Evolutionary conservation across 2,113 vertebrate species (phyloP).

Genomic region (Chloebia gouldiae): DNA sequence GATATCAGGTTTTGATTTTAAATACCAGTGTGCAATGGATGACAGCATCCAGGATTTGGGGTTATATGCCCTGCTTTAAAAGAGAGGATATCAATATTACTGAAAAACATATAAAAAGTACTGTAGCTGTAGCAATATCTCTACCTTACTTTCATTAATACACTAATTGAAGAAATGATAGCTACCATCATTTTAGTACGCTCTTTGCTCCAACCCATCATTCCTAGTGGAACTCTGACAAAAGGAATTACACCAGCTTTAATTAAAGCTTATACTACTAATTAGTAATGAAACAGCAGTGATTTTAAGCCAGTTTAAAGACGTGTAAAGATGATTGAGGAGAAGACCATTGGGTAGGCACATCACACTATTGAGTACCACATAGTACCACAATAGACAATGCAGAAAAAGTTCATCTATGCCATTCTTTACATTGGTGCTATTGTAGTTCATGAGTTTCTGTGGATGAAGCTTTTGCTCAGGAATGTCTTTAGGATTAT

Average conservation of each 20-base stretch:
- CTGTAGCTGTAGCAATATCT: neutral
- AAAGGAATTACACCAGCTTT: neutral
- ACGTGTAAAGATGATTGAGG: neutral
- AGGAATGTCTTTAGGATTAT: neutral
- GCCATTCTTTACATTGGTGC: neutral
- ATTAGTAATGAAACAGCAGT: neutral
- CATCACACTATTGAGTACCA: neutral
- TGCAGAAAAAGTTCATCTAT: neutral
- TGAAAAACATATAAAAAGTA: neutral
- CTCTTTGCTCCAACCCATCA: neutral
- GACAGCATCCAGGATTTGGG: neutral
- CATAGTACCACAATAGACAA: neutral
- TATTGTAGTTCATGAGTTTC: neutral
- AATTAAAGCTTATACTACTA: constrained; percentile 5
- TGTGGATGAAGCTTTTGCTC: neutral
- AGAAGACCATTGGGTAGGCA: neutral
- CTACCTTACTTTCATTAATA: neutral
- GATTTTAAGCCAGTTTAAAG: constrained; percentile 21
- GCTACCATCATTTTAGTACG: neutral
- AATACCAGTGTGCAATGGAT: neutral
- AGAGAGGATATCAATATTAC: neutral
- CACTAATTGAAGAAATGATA: constrained; percentile 52
- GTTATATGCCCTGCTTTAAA: neutral
- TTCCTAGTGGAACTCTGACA: neutral
- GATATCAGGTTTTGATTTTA: neutral